Evolutionary conservation across 1,140 invertebrate genomes (phyloP).

Genomic region (Drosophila tropicalis): DNA sequence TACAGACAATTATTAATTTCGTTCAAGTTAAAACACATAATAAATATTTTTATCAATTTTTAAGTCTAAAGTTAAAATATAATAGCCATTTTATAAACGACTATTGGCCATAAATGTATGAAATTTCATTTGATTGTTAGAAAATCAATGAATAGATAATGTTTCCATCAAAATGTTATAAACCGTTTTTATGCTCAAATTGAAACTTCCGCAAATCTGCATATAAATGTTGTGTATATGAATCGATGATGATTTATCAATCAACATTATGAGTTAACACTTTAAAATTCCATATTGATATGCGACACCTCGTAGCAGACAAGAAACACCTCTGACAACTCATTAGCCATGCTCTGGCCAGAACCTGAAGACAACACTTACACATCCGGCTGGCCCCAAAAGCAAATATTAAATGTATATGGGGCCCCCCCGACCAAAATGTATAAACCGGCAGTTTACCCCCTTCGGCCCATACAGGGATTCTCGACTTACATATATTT

Average conservation of each 20-base stretch:
- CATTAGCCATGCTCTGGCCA: constrained; percentile 56
- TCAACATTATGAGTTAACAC: constrained; percentile 4
- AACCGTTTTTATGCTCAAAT: background rate
- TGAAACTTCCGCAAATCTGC: constrained; percentile 4
- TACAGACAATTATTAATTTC: too few relatives aligned
- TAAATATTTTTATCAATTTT: too few relatives aligned
- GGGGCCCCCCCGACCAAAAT: constrained; percentile 11
- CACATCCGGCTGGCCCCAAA: constrained; percentile 57
- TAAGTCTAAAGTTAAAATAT: too few relatives aligned
- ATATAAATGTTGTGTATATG: background rate
- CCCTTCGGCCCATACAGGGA: too few relatives aligned
- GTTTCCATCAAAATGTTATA: background rate
- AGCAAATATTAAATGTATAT: constrained; percentile 10
- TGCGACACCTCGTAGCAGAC: constrained; percentile 40
- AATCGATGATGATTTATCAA: constrained; percentile 5
- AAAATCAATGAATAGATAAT: background rate
- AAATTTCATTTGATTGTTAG: background rate
- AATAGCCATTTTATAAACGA: background rate
- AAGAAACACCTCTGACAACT: constrained; percentile 49
- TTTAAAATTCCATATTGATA: constrained; percentile 23
- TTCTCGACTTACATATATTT: too few relatives aligned
- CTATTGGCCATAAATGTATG: background rate
- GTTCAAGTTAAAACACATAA: too few relatives aligned
- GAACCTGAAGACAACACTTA: constrained; percentile 60
- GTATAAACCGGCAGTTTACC: constrained; percentile 9